These are phyloP conservation scores for Erythrolamprus reginae DNA, from an alignment of 2,113 vertebrate genomes.

Conservation along the genomic window DNA sequence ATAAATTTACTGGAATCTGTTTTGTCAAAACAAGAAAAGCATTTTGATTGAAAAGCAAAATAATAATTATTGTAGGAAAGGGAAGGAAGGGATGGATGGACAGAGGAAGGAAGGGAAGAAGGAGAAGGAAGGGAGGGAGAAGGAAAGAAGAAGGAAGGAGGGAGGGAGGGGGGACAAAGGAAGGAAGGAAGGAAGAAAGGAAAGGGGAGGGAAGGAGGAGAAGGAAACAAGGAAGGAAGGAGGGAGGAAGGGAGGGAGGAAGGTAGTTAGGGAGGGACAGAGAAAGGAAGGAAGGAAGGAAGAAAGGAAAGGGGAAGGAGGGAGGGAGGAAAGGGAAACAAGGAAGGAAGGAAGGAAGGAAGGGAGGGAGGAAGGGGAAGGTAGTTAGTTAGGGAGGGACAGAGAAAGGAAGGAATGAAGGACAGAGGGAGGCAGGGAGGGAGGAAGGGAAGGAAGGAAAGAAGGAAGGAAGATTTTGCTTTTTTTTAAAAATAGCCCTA, in stretches of 20 bases:
- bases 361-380: conserved; percentile 24
- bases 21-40: conserved; percentile 52
- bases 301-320: too few species aligned
- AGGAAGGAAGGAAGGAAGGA: neutral
- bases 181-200: neutral
- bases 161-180: neutral
- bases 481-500: conserved; percentile 50
- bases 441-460: conserved; percentile 33
- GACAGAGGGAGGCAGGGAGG: neutral
- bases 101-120: neutral
- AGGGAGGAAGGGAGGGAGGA: neutral
- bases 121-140: conserved; percentile 30
- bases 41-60: conserved; percentile 34
- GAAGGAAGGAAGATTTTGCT: conserved; percentile 33
- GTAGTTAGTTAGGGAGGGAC: neutral
- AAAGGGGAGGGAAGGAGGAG: neutral
- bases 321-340: neutral
- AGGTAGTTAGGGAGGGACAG: neutral
- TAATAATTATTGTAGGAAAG: conserved; percentile 12
- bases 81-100: too few species aligned
- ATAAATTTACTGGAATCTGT: conserved; percentile 37
- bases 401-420: neutral
- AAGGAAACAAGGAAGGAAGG: neutral
- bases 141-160: too few species aligned
- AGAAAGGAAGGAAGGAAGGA: neutral